Evolutionary conservation across 1,140 invertebrate genomes (phyloP), one percentile per base, ranked within the genome.

Genomic region (Rhyzopertha dominica): DNA sequence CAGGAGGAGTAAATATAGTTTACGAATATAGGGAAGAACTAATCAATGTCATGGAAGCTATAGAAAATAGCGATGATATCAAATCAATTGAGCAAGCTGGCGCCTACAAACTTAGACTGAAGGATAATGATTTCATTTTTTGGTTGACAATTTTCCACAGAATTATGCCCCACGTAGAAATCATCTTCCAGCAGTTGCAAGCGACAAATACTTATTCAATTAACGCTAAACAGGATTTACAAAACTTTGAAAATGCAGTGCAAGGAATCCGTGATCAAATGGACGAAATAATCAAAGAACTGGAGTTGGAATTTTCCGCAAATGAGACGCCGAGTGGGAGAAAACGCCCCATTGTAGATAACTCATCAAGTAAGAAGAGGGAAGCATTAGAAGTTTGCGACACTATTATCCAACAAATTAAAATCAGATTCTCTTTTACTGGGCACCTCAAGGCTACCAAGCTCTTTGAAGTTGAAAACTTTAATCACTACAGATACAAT

Each of bases 371-470:
- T 31, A 17, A 42, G 37, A 29, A 46, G 2, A 9, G 14, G n/a
- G 46, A 49, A 49, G 50, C 53, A 3, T 14, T 46, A 34, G 43
- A 53, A 43, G 30, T 53, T 18, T 56, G 49, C 34, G 35, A 52
- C 35, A 37, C 40, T 17, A 53, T 53, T 23, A 40, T 49, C 20
- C 40, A 37, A 22, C 31, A 52, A 14, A 38, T 46, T 4, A 43
- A 24, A 24, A 28, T 16, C 14, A 43, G 53, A 30, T 53, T 53
- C 23, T 25, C 17, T n/a, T 49, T 44, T n/a, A 36, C 34, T 12
- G 38, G 35, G 4, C 47, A 56, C 20, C 34, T 54, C 16, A 34
- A 13, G 9, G 49, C 44, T 5, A 47, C 52, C 4, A 45, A 40
- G 13, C 37, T 55, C 28, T 55, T 55, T 45, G 38, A 19, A 37